phyloP scores from a whole-genome alignment of 2,113 vertebrate genomes.

The Corythoichthys intestinalis region DNA sequence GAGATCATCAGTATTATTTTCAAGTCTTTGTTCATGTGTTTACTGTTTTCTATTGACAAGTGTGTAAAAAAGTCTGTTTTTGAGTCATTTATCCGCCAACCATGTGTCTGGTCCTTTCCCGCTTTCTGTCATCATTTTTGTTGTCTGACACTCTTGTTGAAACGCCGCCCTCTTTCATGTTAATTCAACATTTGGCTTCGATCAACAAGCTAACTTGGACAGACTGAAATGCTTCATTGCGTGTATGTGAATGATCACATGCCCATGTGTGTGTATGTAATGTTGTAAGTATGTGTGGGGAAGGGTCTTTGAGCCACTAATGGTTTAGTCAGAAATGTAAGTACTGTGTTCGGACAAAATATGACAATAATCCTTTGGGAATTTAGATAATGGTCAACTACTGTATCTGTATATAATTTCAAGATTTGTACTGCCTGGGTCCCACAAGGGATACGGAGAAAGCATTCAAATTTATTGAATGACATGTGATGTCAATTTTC shows the following conservation, averaged over 20 bases:
- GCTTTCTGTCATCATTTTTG: not conserved
- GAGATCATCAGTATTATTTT: not conserved
- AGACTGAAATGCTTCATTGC: slow-evolving; percentile 28
- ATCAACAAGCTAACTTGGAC: slow-evolving; percentile 32
- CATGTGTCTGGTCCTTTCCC: slow-evolving; percentile 1
- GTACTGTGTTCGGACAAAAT: slow-evolving; percentile 44
- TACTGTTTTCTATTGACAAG: not conserved
- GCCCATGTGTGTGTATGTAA: slow-evolving; percentile 26
- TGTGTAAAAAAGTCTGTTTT: not conserved
- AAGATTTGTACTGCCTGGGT: slow-evolving; percentile 16
- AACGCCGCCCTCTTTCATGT: slow-evolving; percentile 4
- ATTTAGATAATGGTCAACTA: slow-evolving; percentile 31
- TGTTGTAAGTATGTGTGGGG: slow-evolving; percentile 34
- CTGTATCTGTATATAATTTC: slow-evolving; percentile 15
- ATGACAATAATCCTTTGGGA: slow-evolving; percentile 35
- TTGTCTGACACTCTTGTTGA: slow-evolving; percentile 1
- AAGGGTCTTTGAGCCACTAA: slow-evolving; percentile 39
- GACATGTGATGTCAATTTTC: not conserved
- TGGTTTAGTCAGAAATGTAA: slow-evolving; percentile 57
- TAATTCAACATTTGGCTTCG: slow-evolving; percentile 51
- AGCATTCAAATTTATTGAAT: not conserved
- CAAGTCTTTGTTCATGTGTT: not conserved
- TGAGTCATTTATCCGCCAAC: not conserved
- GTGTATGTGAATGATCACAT: slow-evolving; percentile 13
- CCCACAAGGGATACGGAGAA: not conserved